Evolutionary conservation across 2,113 vertebrate genomes (phyloP), one percentile per base, ranked within the genome.

Genomic region (Chrysochloris asiatica): DNA sequence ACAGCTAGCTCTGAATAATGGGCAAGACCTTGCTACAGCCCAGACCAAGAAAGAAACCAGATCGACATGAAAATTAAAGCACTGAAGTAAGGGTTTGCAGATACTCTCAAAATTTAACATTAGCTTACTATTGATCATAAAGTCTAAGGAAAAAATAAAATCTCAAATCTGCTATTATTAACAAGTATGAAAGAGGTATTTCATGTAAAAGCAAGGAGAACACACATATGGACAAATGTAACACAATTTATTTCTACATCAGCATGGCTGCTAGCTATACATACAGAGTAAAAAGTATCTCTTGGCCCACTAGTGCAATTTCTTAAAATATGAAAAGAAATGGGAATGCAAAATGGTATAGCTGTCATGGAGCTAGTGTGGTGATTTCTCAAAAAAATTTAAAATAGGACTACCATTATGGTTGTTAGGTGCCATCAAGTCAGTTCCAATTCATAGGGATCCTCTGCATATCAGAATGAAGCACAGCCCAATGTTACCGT

Each of bases 1-100:
- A 81, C 72, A 92, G 87, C 90, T 26, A 90, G 78, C 52, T 97
- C 89, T 88, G 94, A 95, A 38, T 80, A 93, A 86, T 85, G 50
- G 45, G 41, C 77, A 92, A 28, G 50, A 22, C 41, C 77, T 92
- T 93, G 72, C 3, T 50, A 78, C 83, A 52, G 45, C 54, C 84
- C 63, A 83, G 52, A 38, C 1, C 6, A 8, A 65, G 69, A 56
- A 7, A 28, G 43, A 14, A 76, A 67, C 81, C 52, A 5, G 28
- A 61, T 17, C 50, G 12, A 13, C 28, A 41, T 4, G 80, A 28
- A 69, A 67, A 71, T 67, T 77, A 52, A 71, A 52, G 45, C 59
- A 30, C 59, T 41, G 76, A 10, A 22, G 4, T 21, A 48, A 65
- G 52, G 81, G 50, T 65, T 48, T 61, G 61, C 36, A 88, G 75